Conservation (phyloP, 2,888 invertebrate genomes). For the Drosophila conformis region DNA sequence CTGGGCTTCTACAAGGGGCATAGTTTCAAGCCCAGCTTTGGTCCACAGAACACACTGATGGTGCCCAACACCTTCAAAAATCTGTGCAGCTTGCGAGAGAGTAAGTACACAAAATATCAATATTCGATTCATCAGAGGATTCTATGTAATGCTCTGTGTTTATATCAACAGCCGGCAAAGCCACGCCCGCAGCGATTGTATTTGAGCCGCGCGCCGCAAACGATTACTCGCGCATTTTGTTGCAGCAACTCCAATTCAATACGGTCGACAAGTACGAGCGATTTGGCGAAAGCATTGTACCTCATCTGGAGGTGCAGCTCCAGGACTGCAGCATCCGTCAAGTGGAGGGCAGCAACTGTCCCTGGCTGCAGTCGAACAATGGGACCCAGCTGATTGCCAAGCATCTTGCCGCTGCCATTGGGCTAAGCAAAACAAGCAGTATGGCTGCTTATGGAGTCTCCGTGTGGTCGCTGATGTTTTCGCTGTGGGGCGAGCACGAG, state of each 20-base stretch:
- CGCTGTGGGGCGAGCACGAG: conserved; percentile 93
- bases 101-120: conserved; percentile 23
- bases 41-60: conserved; percentile 87
- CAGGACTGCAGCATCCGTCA: conserved; percentile 86
- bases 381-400: conserved; percentile 86
- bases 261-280: conserved; percentile 65
- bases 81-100: conserved; percentile 40
- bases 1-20: conserved; percentile 87
- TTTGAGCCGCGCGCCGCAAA: conserved; percentile 73
- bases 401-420: conserved; percentile 86
- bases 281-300: conserved; percentile 87
- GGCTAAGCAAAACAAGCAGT: conserved; percentile 75
- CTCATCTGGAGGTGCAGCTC: conserved; percentile 89
- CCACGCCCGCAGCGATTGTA: conserved; percentile 47
- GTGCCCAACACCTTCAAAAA: conserved; percentile 85
- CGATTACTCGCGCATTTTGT: conserved; percentile 76
- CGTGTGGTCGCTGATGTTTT: conserved; percentile 91
- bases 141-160: background rate
- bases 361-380: conserved; percentile 75
- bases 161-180: conserved; percentile 30
- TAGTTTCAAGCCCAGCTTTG: conserved; percentile 91
- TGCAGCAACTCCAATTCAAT: conserved; percentile 81
- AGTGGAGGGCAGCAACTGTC: conserved; percentile 86
- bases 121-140: background rate
- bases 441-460: conserved; percentile 85